A percentile compares a stretch with the other conserved stretches of the same genome.
Evolutionary conservation across 2,888 invertebrate genomes (phyloP).

Genomic region (Hylaea fasciaria): DNA sequence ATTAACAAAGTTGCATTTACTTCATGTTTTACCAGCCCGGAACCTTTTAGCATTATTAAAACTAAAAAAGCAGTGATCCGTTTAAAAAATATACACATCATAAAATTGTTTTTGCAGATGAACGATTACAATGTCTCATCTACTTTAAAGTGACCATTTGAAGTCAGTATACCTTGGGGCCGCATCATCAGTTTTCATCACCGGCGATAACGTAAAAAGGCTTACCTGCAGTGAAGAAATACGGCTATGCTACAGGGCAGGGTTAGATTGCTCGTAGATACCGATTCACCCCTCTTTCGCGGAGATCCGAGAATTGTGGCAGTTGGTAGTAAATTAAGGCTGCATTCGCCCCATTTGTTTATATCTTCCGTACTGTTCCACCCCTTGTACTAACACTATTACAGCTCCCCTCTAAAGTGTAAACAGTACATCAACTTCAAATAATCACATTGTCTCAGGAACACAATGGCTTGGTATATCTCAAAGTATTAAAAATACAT

Average conservation of each 20-base stretch:
- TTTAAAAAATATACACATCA: not conserved
- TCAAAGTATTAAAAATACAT: too few species aligned
- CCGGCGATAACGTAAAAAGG: not conserved
- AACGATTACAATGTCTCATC: not conserved
- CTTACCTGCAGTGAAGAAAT: conserved; percentile 9
- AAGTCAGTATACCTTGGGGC: not conserved
- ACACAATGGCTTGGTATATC: not conserved
- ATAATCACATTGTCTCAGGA: not conserved
- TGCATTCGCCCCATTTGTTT: conserved; percentile 32
- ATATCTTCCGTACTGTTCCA: conserved; percentile 29
- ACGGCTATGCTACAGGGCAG: conserved; percentile 3
- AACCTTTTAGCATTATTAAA: conserved; percentile 4
- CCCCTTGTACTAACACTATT: not conserved
- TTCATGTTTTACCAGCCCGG: not conserved
- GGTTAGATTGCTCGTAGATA: conserved; percentile 12
- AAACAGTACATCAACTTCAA: conserved; percentile 12
- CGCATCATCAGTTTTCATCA: conserved; percentile 1
- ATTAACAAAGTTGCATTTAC: not conserved
- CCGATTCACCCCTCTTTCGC: conserved; percentile 5
- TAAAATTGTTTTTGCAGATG: not conserved
- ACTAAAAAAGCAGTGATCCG: not conserved
- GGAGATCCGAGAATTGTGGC: conserved; percentile 20
- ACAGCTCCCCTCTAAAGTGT: too few species aligned
- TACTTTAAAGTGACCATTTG: not conserved
- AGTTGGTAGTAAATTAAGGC: conserved; percentile 29